A percentile compares a stretch with the other conserved stretches of the same genome.
phyloP scores from a whole-genome alignment of 2,888 invertebrate genomes.

The Ctenicera cuprea region DNA sequence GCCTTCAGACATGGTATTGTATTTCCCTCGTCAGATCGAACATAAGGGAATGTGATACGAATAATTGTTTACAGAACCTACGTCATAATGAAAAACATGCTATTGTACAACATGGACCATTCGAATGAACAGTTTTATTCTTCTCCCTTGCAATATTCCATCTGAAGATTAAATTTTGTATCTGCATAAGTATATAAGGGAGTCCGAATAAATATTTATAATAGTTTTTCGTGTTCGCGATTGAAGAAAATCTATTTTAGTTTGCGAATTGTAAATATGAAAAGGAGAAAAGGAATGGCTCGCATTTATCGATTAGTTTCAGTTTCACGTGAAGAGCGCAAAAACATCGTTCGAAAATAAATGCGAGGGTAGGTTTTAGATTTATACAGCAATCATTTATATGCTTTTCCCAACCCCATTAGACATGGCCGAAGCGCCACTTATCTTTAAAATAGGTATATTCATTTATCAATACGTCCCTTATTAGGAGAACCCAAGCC shows the following conservation, averaged over 20 bases:
- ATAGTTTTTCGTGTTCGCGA: slow-evolving; percentile 28
- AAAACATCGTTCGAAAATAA: slow-evolving; percentile 39
- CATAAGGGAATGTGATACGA: slow-evolving; percentile 2
- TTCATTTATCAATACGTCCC: neutral
- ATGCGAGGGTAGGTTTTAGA: slow-evolving; percentile 29
- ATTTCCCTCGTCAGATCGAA: neutral
- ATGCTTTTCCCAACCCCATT: slow-evolving; percentile 38
- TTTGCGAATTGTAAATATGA: slow-evolving; percentile 16
- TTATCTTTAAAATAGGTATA: slow-evolving; percentile 12
- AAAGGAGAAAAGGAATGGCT: slow-evolving; percentile 27
- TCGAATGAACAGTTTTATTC: neutral
- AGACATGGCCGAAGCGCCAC: slow-evolving; percentile 24
- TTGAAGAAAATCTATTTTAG: slow-evolving; percentile 21
- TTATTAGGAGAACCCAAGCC: neutral
- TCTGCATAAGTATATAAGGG: neutral
- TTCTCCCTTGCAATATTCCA: neutral
- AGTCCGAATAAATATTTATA: slow-evolving; percentile 30
- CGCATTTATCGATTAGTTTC: slow-evolving; percentile 35
- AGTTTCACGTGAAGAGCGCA: slow-evolving; percentile 33
- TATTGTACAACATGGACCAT: slow-evolving; percentile 1
- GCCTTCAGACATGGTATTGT: neutral
- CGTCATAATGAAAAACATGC: slow-evolving; percentile 11
- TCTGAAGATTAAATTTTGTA: slow-evolving; percentile 12
- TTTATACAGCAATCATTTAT: slow-evolving; percentile 40
- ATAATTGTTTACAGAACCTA: slow-evolving; percentile 21